phyloP scores from a whole-genome alignment of 2,888 invertebrate species.

The Ophion ellenae region DNA sequence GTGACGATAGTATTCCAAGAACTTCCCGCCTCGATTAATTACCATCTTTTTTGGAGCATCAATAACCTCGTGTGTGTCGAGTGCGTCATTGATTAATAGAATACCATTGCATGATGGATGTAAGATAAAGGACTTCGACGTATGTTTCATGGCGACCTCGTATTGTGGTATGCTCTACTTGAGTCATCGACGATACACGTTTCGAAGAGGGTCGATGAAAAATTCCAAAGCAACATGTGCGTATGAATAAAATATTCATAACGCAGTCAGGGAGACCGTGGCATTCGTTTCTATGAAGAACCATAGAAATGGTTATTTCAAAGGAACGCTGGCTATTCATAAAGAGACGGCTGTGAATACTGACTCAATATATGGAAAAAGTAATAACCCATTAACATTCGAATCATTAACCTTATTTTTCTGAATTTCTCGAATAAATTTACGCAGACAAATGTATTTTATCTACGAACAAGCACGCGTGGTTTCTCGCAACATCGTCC shows the following conservation, averaged over 20 bases:
- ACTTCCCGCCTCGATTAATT: conserved; percentile 63
- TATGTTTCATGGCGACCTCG: conserved; percentile 22
- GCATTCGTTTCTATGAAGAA: not conserved
- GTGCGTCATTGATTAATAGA: conserved; percentile 64
- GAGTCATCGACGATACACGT: conserved; percentile 23
- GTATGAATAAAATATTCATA: conserved; percentile 14
- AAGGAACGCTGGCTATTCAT: not conserved
- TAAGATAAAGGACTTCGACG: conserved; percentile 8
- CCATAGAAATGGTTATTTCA: not conserved
- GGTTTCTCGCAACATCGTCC: not conserved
- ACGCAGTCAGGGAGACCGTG: not conserved
- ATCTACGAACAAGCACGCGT: not conserved
- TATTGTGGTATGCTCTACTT: conserved; percentile 17
- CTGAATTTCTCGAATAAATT: not conserved
- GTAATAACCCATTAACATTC: not conserved
- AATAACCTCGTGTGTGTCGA: conserved; percentile 69
- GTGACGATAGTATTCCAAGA: conserved; percentile 67
- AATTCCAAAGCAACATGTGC: conserved; percentile 2
- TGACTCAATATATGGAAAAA: not conserved
- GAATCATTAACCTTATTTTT: not conserved
- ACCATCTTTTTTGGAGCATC: conserved; percentile 67
- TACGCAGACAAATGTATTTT: not conserved
- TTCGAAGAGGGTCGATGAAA: conserved; percentile 24
- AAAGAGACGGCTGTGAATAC: not conserved
- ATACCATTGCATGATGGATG: conserved; percentile 40